Evolutionary conservation across 2,888 invertebrate species (phyloP).

Genomic region (Gonocerus acuteangulatus): DNA sequence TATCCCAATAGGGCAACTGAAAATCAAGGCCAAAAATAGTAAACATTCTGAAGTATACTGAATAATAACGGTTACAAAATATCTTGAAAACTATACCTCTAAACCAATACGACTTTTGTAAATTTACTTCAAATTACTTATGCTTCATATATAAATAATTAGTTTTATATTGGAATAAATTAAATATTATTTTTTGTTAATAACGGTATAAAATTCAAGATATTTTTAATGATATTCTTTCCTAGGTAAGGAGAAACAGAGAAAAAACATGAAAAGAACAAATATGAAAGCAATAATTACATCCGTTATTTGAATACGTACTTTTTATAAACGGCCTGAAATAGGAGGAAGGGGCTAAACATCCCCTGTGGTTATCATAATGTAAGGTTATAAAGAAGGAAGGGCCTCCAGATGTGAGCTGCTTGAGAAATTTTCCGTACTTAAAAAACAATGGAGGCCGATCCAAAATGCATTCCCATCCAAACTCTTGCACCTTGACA

Average conservation of each 20-base stretch:
- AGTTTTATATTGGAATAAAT: too few species aligned
- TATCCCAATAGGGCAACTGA: too few species aligned
- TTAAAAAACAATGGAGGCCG: conserved; percentile 24
- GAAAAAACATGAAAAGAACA: conserved; percentile 1
- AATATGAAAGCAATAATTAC: conserved; percentile 12
- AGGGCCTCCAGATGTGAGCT: conserved; percentile 24
- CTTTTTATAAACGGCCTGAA: conserved; percentile 20
- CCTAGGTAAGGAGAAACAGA: not conserved
- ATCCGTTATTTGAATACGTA: conserved; percentile 18
- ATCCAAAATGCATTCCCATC: conserved; percentile 27
- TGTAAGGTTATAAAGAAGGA: conserved; percentile 24
- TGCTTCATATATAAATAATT: too few species aligned
- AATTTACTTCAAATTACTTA: too few species aligned
- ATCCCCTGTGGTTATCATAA: conserved; percentile 21
- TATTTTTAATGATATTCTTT: not conserved
- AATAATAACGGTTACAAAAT: too few species aligned
- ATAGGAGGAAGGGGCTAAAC: conserved; percentile 16
- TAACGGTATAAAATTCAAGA: too few species aligned
- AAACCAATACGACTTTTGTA: too few species aligned
- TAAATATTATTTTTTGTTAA: too few species aligned
- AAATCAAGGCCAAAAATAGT: too few species aligned
- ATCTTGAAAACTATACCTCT: too few species aligned
- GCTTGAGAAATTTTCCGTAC: conserved; percentile 20
- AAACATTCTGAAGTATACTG: too few species aligned
- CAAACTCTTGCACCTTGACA: conserved; percentile 28